Conservation (phyloP, 1,140 invertebrate species). For the Globodera ellingtonae region DNA sequence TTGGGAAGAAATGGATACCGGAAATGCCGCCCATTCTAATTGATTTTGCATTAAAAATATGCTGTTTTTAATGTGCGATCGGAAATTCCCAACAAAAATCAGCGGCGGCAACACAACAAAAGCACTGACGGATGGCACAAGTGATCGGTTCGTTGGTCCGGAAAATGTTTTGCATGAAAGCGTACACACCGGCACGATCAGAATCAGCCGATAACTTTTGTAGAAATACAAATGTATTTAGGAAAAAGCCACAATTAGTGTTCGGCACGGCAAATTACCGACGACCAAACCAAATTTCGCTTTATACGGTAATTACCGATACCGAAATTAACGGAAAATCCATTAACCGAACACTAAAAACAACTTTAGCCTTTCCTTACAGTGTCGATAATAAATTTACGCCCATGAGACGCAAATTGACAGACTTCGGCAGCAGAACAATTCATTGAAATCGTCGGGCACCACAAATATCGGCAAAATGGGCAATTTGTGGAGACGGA, state of each 20-base stretch:
- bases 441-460: too few relatives aligned
- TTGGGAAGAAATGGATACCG: not conserved
- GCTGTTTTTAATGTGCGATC: not conserved
- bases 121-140: slow-evolving; percentile 9
- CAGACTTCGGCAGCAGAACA: not conserved
- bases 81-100: not conserved
- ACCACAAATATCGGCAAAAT: too few relatives aligned
- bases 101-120: not conserved
- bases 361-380: not conserved
- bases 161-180: slow-evolving; percentile 23
- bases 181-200: not conserved
- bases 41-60: not conserved
- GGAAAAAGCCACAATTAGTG: not conserved
- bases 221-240: not conserved
- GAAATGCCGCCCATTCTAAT: not conserved
- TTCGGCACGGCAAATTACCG: too few relatives aligned
- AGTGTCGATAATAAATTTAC: not conserved
- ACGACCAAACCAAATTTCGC: too few relatives aligned
- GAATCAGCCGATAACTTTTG: not conserved
- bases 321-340: too few relatives aligned
- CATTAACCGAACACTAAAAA: too few relatives aligned
- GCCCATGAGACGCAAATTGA: not conserved
- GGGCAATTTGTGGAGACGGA: too few relatives aligned
- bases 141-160: slow-evolving; percentile 23
- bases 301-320: too few relatives aligned